Percentiles rank a stretch among this genome's conserved stretches.
Evolutionary conservation across 2,888 invertebrate species (phyloP).

Genomic region (Spilosoma lubricipeda): DNA sequence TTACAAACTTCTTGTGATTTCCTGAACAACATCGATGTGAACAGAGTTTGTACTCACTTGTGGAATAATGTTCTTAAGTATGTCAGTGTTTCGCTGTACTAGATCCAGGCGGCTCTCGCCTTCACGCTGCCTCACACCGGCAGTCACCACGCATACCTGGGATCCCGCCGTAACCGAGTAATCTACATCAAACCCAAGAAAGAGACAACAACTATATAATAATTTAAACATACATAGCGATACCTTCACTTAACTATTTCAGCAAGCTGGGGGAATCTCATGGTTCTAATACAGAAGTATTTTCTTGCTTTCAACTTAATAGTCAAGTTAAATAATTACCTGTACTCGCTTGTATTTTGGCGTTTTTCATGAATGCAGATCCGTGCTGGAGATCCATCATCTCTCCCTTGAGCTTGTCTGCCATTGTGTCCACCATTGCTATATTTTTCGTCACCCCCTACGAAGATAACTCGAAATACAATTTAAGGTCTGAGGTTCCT

Average conservation of each 20-base stretch:
- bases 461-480: conserved; percentile 15
- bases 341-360: conserved; percentile 90
- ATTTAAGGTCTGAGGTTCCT: not conserved
- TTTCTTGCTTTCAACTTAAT: not conserved
- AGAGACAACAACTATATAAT: not conserved
- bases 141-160: conserved; percentile 94
- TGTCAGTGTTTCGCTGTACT: conserved; percentile 96
- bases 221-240: not conserved
- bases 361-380: conserved; percentile 92
- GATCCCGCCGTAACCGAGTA: conserved; percentile 92
- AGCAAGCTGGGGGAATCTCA: not conserved
- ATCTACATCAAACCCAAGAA: conserved; percentile 78
- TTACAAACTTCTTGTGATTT: not conserved
- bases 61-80: conserved; percentile 95
- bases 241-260: not conserved
- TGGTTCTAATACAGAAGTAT: not conserved
- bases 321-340: conserved; percentile 52
- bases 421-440: conserved; percentile 92
- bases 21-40: not conserved
- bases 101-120: conserved; percentile 95
- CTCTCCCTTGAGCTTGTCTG: conserved; percentile 94
- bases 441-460: conserved; percentile 93
- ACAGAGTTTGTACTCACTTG: conserved; percentile 60
- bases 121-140: conserved; percentile 95
- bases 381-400: conserved; percentile 97